These are phyloP conservation scores for Pocillopora damicornis DNA, from an alignment of 64 coral and sea anemone genomes.

Conservation along the genomic window DNA sequence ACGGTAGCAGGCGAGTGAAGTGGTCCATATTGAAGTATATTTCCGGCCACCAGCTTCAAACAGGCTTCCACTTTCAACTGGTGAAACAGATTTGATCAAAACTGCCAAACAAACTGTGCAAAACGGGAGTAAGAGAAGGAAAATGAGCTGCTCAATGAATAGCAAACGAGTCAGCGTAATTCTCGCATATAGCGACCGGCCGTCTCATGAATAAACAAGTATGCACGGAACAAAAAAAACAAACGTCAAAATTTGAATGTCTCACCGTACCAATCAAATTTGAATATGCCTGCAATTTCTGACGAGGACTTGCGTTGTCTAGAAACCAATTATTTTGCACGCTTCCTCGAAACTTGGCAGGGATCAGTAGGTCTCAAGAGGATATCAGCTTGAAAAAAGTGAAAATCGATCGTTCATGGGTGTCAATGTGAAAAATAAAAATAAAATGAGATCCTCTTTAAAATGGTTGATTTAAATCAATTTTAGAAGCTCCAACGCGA, in stretches of 20 bases:
- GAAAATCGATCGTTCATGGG: neutral
- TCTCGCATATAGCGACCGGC: conserved; percentile 13
- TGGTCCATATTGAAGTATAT: conserved; percentile 12
- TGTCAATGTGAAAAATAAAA: too few species aligned
- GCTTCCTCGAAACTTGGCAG: neutral
- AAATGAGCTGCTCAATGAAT: neutral
- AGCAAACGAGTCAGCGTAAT: conserved; percentile 2
- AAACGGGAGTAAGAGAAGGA: neutral
- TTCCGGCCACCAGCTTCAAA: neutral
- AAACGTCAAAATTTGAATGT: conserved; percentile 33
- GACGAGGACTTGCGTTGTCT: neutral
- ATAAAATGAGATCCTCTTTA: too few species aligned
- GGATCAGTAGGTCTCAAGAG: neutral
- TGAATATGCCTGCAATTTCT: neutral
- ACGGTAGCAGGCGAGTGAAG: conserved; percentile 41
- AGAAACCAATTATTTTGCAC: conserved; percentile 4
- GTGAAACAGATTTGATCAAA: neutral
- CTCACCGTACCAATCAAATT: conserved; percentile 19
- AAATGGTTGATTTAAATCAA: too few species aligned
- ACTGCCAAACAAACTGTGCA: neutral
- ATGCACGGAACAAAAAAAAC: neutral
- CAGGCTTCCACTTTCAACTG: neutral
- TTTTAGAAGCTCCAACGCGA: too few species aligned
- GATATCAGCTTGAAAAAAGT: neutral
- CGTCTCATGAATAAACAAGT: conserved; percentile 42